A percentile compares a stretch with the other conserved stretches of the same genome.
phyloP scores from a whole-genome alignment of 1,140 invertebrate genomes.

The Neuroterus valhalla region DNA sequence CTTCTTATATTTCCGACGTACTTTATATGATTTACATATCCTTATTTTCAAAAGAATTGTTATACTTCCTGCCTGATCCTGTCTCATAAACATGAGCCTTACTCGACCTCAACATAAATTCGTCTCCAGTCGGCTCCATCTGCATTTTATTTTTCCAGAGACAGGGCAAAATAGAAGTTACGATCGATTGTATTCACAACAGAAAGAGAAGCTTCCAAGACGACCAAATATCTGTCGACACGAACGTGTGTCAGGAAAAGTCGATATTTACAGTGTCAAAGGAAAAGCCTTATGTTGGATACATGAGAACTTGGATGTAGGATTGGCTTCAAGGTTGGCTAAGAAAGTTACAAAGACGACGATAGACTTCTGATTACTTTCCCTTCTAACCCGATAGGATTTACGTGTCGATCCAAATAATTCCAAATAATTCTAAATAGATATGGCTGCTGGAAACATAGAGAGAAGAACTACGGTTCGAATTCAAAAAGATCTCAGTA shows the following conservation, averaged over 20 bases:
- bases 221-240: constrained; percentile 22
- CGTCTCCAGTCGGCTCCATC: too few species aligned
- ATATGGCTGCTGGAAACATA: too few species aligned
- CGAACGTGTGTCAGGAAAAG: not conserved
- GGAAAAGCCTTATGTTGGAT: not conserved
- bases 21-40: too few species aligned
- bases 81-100: too few species aligned
- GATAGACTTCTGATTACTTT: not conserved
- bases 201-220: not conserved
- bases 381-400: not conserved
- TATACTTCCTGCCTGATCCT: too few species aligned
- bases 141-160: too few species aligned
- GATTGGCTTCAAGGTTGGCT: not conserved
- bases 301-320: not conserved
- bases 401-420: constrained; percentile 7
- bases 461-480: too few species aligned
- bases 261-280: constrained; percentile 22
- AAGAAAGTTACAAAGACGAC: not conserved
- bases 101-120: too few species aligned
- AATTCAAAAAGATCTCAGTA: too few species aligned
- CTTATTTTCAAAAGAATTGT: too few species aligned
- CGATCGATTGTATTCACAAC: not conserved
- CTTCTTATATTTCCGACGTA: too few species aligned
- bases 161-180: not conserved
- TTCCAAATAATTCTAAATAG: not conserved